Evolutionary conservation across 2,888 invertebrate species (phyloP), one percentile per base, ranked within the genome.

Genomic region (Amblyjoppa fuscipennis): DNA sequence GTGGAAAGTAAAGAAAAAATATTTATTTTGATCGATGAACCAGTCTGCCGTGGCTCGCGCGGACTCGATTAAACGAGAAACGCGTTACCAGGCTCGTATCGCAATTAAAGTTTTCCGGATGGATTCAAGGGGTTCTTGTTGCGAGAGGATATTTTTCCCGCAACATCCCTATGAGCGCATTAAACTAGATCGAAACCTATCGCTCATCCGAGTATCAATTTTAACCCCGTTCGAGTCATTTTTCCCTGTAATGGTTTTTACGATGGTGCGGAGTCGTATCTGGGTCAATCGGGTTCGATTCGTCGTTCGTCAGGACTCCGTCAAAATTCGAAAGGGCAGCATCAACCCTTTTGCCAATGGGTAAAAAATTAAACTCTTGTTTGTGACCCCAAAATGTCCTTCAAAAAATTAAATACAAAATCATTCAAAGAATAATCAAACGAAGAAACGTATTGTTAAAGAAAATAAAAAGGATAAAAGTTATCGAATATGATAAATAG

Each of bases 21-120:
- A 74, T 68, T 68, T 45, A n/a, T 45, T 59, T 74, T 56, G 56
- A 16, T 41, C 38, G 41, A 66, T 53, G 34, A 69, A 41, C 53
- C 38, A 38, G 71, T 56, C n/a, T 75, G n/a, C 38, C 59, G 28
- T 28, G 34, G 41, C 7, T 25, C 61, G 7, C n/a, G 16, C 16
- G 9, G 31, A 61, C 25, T 31, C n/a, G n/a, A 34, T 11, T 51
- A 59, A n/a, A 59, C 41, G 20, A 13, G 49, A n/a, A 34, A 64
- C 20, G 7, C 25, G 45, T 34, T n/a, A 31, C 9, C 7, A 59
- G 73, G 5, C 16, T 73, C 41, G 41, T n/a, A 25, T 25, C 59
- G 73, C 41, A 59, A 73, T 73, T 59, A 38, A 59, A 31, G 61
- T 64, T 34, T 31, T 34, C 13, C 61, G 6, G 13, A 16, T 64